Conservation (phyloP, 2,113 vertebrate genomes). For the Chauna torquata region DNA sequence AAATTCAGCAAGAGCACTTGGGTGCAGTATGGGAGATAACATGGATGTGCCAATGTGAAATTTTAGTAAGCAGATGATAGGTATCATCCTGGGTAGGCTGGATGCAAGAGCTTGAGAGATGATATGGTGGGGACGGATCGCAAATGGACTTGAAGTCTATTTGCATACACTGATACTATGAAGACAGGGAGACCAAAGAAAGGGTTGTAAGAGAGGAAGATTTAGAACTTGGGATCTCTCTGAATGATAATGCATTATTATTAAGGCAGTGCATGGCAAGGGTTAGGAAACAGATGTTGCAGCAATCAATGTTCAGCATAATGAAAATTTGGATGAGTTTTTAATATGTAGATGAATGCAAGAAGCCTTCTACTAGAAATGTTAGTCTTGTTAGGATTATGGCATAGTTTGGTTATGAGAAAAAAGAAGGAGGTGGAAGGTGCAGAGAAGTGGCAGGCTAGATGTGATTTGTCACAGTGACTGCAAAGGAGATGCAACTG, state of each 20-base stretch:
- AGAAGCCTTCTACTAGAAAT: constrained; percentile 7
- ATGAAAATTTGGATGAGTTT: constrained; percentile 1
- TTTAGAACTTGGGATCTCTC: background rate
- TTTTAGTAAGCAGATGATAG: background rate
- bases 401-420: constrained; percentile 19
- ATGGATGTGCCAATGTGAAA: background rate
- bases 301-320: background rate
- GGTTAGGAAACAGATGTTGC: constrained; percentile 30
- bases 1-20: background rate
- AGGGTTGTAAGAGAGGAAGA: background rate
- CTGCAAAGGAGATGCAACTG: background rate
- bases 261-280: background rate
- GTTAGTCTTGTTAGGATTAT: background rate
- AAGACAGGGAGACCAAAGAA: background rate
- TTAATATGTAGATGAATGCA: constrained; percentile 29
- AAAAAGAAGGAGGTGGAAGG: constrained; percentile 24
- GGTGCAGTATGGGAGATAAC: background rate
- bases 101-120: background rate
- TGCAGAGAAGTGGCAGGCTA: background rate
- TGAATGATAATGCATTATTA: constrained; percentile 6
- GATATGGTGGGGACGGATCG: background rate
- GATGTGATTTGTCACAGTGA: constrained; percentile 14
- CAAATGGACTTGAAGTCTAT: background rate
- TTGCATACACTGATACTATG: background rate
- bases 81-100: background rate